phyloP scores from a whole-genome alignment of 2,888 invertebrate genomes.

The Leptinotarsa tumamoca region DNA sequence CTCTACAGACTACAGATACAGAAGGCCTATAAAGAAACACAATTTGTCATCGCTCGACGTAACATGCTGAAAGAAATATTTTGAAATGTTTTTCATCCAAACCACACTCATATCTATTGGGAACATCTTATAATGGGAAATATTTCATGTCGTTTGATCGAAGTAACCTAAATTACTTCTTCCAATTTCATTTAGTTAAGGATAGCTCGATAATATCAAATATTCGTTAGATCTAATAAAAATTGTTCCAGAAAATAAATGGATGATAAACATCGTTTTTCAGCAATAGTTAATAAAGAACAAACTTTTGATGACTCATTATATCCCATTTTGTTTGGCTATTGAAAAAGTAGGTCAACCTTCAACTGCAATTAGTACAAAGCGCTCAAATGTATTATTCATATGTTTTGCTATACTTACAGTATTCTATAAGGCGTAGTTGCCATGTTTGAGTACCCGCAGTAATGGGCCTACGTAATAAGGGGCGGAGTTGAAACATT shows the following conservation, averaged over 20 bases:
- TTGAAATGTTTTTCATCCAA: too few relatives aligned
- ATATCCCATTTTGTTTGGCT: constrained; percentile 26
- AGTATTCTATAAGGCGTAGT: constrained; percentile 22
- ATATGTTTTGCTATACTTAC: constrained; percentile 43
- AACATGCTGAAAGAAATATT: too few relatives aligned
- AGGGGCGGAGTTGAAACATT: constrained; percentile 38
- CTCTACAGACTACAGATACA: too few relatives aligned
- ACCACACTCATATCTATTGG: too few relatives aligned
- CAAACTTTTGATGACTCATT: constrained; percentile 23
- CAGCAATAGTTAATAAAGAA: constrained; percentile 6
- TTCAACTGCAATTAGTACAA: constrained; percentile 39
- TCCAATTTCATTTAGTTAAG: too few relatives aligned
- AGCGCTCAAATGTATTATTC: constrained; percentile 47
- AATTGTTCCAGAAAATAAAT: neutral
- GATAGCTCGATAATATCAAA: too few relatives aligned
- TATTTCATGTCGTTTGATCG: too few relatives aligned
- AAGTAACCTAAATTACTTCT: too few relatives aligned
- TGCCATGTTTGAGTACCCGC: constrained; percentile 43
- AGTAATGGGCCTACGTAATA: constrained; percentile 36
- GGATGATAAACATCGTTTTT: constrained; percentile 22
- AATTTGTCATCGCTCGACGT: too few relatives aligned
- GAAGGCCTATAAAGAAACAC: too few relatives aligned
- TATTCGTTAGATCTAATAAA: neutral
- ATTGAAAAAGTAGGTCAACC: constrained; percentile 33
- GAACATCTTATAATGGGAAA: too few relatives aligned